Conservation (phyloP, 2,113 vertebrate species). For the Morone saxatilis region DNA sequence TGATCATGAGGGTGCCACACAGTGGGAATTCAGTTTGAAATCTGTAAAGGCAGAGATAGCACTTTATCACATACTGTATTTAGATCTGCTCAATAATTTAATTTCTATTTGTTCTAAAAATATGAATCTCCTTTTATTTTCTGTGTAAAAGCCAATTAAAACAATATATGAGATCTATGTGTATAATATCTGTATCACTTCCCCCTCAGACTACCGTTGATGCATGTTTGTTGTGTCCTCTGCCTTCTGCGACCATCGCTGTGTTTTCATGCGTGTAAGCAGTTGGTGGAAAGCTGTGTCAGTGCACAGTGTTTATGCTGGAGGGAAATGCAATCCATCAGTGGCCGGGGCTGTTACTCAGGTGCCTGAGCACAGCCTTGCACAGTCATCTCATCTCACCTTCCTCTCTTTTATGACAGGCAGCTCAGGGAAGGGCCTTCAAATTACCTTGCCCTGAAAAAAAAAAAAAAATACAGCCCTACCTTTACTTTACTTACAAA, state of each 20-base stretch:
- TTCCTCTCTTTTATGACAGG: constrained; percentile 40
- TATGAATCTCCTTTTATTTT: neutral
- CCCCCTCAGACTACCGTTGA: neutral
- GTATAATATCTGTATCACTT: neutral
- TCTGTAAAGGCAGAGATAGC: neutral
- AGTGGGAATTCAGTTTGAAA: neutral
- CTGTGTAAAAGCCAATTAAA: constrained; percentile 25
- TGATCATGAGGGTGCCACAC: neutral
- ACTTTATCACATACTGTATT: neutral
- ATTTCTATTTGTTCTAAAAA: neutral
- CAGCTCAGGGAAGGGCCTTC: constrained; percentile 50
- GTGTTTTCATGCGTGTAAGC: constrained; percentile 67
- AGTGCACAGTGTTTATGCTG: constrained; percentile 66
- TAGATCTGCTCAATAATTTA: neutral
- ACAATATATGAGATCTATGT: neutral
- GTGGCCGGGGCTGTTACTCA: constrained; percentile 56
- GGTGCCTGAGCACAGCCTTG: constrained; percentile 64
- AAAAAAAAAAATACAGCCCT: constrained; percentile 22
- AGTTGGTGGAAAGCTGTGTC: constrained; percentile 58
- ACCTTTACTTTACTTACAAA: neutral
- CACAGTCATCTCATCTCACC: constrained; percentile 66
- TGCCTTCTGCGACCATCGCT: constrained; percentile 25
- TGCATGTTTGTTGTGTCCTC: constrained; percentile 39
- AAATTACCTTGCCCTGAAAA: constrained; percentile 49
- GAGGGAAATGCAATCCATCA: constrained; percentile 74